Base-by-base conservation (phyloP, 2,888 invertebrate genomes). In the Cartodere bifasciata region DNA sequence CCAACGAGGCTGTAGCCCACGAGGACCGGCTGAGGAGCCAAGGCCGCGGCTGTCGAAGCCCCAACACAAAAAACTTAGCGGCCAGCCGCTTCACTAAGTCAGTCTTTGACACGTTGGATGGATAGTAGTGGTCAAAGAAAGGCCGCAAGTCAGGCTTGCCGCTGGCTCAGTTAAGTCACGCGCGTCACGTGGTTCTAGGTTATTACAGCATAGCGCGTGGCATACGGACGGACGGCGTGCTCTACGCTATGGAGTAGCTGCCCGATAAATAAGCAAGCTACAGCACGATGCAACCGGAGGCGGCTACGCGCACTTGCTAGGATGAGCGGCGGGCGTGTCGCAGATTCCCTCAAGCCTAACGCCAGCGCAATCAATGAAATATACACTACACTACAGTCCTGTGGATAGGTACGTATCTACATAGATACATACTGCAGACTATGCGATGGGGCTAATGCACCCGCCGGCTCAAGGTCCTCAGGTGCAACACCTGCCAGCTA, bases 1-100 rank as follows among this genome's bases (percentile, higher is more conserved):
- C 65, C 65, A 46, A 65, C 60, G 47, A 65, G 63, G 62, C 64
- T 65, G 60, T 64, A 65, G 53, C 64, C 64, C 61, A 62, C 53
- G 43, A 60, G 49, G 36, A 55, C 53, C 55, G 59, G 56, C 56
- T 54, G 48, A 46, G 60, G 49, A 58, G 58, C 60, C 60, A 60
- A 60, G 57, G 58, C 58, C 55, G 52, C 53, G 53, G 53, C 46
- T 58, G 34, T 30, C 22, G 35, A 22, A 23, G 34, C 38, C 39
- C 37, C 37, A 37, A 41, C 44, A 42, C 26, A 41, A 41, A 41
- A 29, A 50, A 51, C 46, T 32, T 30, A 35, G 43, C 43, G 39
- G 43, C 36, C 20, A n/a, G 6, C n/a, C 20, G n/a, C 20, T n/a
- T 20, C 20, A 20, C 20, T 20, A 20, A 20, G n/a, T 20, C n/a